These are phyloP conservation scores for Calypte anna DNA, from an alignment of 2,113 vertebrate genomes.

Conservation along the genomic window DNA sequence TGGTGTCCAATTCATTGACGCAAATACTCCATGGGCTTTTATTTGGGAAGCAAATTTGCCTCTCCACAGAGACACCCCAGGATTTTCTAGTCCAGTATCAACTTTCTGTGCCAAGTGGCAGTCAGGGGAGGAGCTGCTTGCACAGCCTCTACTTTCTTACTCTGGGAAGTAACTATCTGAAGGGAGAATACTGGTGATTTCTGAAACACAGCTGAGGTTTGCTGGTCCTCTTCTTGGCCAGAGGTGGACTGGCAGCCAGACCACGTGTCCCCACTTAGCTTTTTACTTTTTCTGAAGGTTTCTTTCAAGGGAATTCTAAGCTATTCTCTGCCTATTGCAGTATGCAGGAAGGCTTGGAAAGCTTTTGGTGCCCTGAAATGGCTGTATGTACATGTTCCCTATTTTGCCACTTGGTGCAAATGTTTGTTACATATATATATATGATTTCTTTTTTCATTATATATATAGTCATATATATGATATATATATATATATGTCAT, in stretches of 20 bases:
- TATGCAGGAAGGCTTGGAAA: not conserved
- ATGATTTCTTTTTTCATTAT: too few species aligned
- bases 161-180: not conserved
- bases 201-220: not conserved
- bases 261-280: not conserved
- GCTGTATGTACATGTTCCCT: not conserved
- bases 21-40: not conserved
- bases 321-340: not conserved
- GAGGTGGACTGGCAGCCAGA: not conserved
- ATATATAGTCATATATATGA: too few species aligned
- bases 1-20: rapidly evolving
- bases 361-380: not conserved
- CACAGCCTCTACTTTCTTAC: not conserved
- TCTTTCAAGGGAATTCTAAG: not conserved
- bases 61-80: not conserved
- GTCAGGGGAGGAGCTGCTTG: not conserved
- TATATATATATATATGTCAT: not conserved
- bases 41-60: not conserved
- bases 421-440: not conserved
- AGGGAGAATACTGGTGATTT: not conserved
- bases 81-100: not conserved
- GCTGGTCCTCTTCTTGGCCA: not conserved
- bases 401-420: not conserved
- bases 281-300: not conserved
- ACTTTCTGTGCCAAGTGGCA: not conserved